Percentiles rank a stretch among this genome's conserved stretches.
Evolutionary conservation across 2,797 vertebrate genomes (phyloP).

Genomic region (Propithecus deckenii): DNA sequence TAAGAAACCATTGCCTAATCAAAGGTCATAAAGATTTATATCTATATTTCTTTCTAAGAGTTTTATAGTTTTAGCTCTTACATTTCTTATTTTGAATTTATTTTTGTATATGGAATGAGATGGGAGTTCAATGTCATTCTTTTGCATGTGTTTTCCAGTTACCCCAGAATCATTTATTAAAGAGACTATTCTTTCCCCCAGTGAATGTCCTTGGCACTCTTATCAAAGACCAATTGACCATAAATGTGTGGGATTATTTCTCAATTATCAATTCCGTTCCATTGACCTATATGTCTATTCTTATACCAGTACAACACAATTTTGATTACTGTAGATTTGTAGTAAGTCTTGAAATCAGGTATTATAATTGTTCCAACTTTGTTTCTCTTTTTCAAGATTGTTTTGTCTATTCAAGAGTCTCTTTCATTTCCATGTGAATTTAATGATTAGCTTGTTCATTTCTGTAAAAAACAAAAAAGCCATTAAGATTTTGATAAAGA

Average conservation of each 20-base stretch:
- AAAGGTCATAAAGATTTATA: neutral
- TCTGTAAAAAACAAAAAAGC: neutral
- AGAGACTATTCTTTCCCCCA: neutral
- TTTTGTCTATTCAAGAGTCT: neutral
- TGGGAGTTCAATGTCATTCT: neutral
- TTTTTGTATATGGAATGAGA: neutral
- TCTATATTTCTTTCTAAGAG: neutral
- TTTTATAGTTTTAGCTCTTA: neutral
- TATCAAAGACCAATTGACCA: neutral
- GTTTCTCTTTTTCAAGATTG: neutral
- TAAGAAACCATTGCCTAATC: neutral
- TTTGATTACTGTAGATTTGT: neutral
- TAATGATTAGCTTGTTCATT: neutral
- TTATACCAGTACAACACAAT: neutral
- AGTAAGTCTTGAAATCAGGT: neutral
- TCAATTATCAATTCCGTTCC: neutral
- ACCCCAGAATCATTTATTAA: neutral
- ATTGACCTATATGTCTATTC: neutral
- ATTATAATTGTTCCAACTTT: neutral
- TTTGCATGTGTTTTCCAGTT: neutral
- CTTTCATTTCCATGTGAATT: neutral
- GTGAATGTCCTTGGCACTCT: neutral
- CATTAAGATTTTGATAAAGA: neutral
- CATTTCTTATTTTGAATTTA: neutral
- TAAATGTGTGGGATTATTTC: neutral